phyloP scores from a whole-genome alignment of 2,888 invertebrate species.

The Eilema griseolum region DNA sequence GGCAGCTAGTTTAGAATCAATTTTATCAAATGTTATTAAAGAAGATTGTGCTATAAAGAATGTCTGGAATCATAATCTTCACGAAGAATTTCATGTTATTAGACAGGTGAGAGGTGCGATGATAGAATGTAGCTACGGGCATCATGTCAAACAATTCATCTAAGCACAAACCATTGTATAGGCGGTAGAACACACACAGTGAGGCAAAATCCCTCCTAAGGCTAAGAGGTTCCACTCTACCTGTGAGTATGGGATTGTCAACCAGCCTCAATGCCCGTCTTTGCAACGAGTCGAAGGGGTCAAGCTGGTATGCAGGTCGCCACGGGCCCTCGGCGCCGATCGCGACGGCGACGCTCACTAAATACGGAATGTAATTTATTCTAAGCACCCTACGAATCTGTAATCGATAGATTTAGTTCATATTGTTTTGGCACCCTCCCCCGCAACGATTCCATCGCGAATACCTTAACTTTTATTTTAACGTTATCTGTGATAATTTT shows the following conservation, averaged over 20 bases:
- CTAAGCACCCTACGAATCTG: conserved; percentile 50
- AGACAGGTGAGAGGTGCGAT: too few species aligned
- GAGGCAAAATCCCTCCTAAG: too few species aligned
- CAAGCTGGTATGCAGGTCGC: too few species aligned
- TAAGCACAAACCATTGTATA: too few species aligned
- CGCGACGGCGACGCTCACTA: conserved; percentile 43
- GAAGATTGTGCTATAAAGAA: conserved; percentile 98
- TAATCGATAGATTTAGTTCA: conserved; percentile 56
- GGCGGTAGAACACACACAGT: too few species aligned
- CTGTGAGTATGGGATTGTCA: too few species aligned
- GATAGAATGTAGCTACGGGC: too few species aligned
- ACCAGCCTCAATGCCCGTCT: too few species aligned
- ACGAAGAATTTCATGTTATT: conserved; percentile 98
- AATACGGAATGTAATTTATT: conserved; percentile 48
- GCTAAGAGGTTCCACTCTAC: too few species aligned
- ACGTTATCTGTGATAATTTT: conserved; percentile 84
- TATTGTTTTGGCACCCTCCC: conserved; percentile 60
- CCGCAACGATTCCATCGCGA: conserved; percentile 65
- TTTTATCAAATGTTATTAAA: conserved; percentile 82
- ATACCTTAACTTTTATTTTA: conserved; percentile 76
- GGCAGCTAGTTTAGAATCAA: conserved; percentile 89
- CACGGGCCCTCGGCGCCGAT: conserved; percentile 35
- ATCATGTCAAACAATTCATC: too few species aligned
- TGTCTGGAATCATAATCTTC: conserved; percentile 99
- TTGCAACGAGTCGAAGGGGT: too few species aligned